phyloP scores from a whole-genome alignment of 2,888 invertebrate genomes.

The Drosophila nr. perissopoda region DNA sequence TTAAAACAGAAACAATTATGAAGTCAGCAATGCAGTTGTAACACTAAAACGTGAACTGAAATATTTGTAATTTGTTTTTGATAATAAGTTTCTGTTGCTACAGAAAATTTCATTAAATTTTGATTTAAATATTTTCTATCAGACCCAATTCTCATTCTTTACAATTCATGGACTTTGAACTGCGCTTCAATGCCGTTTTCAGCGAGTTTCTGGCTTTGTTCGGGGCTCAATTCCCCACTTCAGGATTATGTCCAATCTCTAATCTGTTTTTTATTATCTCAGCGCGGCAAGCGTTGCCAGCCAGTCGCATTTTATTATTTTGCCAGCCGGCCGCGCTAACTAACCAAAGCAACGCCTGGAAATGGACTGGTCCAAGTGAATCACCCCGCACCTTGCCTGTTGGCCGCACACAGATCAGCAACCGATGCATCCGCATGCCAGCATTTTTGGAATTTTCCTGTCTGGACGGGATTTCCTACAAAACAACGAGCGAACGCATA shows the following conservation, averaged over 20 bases:
- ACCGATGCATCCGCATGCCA: constrained; percentile 43
- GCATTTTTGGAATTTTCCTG: constrained; percentile 70
- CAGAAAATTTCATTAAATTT: not conserved
- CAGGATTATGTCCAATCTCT: constrained; percentile 19
- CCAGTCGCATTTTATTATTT: constrained; percentile 38
- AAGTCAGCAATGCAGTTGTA: not conserved
- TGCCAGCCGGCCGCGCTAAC: constrained; percentile 41
- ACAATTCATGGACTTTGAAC: not conserved
- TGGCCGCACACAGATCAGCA: constrained; percentile 31
- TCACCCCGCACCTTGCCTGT: not conserved
- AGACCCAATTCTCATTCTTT: constrained; percentile 4
- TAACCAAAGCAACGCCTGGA: constrained; percentile 43
- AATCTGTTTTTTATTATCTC: constrained; percentile 55
- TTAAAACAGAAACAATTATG: not conserved
- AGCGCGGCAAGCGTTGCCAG: constrained; percentile 33
- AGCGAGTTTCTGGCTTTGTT: constrained; percentile 7
- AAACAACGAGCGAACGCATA: constrained; percentile 51
- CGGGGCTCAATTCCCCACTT: constrained; percentile 5
- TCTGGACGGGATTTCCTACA: constrained; percentile 77
- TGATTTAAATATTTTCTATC: not conserved
- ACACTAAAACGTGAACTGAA: not conserved
- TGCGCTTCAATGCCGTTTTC: not conserved
- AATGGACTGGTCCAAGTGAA: constrained; percentile 17
- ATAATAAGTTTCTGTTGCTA: not conserved
- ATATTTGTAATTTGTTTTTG: not conserved